Percentiles rank a stretch among this genome's conserved stretches.
Evolutionary conservation across 1,140 invertebrate genomes (phyloP).

Genomic region (Pteromalus puparum): DNA sequence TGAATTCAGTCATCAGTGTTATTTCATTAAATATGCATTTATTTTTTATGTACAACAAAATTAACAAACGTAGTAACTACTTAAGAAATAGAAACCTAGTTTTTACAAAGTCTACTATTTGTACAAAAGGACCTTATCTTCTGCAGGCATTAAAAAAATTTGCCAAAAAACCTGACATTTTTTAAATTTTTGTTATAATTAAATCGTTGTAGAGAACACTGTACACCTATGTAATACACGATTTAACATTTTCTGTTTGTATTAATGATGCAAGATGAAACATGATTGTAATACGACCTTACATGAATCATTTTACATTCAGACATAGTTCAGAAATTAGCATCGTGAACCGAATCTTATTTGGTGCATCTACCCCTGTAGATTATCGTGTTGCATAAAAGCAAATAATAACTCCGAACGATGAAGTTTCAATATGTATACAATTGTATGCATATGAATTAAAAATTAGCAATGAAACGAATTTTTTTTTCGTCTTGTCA

Average conservation of each 20-base stretch:
- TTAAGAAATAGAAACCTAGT: neutral
- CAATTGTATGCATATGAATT: neutral
- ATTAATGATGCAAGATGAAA: conserved; percentile 8
- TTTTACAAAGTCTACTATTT: conserved; percentile 63
- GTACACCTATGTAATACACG: conserved; percentile 45
- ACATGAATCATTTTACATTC: neutral
- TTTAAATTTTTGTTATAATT: conserved; percentile 23
- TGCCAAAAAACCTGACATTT: conserved; percentile 21
- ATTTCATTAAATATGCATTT: conserved; percentile 8
- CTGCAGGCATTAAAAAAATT: conserved; percentile 44
- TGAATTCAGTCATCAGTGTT: conserved; percentile 10
- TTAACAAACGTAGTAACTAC: neutral
- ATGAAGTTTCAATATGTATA: neutral
- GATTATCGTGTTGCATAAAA: neutral
- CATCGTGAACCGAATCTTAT: neutral
- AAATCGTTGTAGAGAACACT: conserved; percentile 35
- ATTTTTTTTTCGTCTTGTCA: neutral
- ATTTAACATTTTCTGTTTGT: conserved; percentile 33
- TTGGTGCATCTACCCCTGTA: neutral
- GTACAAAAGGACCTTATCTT: conserved; percentile 62
- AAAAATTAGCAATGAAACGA: neutral
- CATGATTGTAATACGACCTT: neutral
- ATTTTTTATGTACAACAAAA: conserved; percentile 12
- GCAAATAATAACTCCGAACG: neutral
- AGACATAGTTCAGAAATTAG: neutral